Evolutionary conservation across 2,797 vertebrate species (phyloP).

Genomic region (Rhyacichthys aspro): DNA sequence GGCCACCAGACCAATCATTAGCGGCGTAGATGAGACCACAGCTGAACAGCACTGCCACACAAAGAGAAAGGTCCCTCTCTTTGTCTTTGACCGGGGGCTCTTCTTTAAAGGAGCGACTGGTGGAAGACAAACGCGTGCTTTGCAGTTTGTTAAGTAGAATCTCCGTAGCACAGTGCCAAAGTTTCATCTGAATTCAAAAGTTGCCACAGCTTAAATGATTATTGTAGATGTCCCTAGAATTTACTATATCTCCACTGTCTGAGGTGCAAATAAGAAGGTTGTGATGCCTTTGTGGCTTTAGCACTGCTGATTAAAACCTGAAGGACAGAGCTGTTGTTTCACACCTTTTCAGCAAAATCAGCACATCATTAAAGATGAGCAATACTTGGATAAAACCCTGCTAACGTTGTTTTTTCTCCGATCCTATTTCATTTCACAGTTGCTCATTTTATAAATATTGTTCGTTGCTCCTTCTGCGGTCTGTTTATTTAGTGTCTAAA

Average conservation of each 20-base stretch:
- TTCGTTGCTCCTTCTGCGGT: constrained; percentile 11
- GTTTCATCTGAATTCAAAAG: constrained; percentile 18
- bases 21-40: constrained; percentile 65
- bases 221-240: neutral
- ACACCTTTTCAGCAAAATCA: constrained; percentile 56
- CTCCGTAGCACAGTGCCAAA: constrained; percentile 18
- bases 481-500: constrained; percentile 8
- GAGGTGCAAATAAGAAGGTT: constrained; percentile 25
- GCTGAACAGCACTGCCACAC: constrained; percentile 71
- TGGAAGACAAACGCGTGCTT: constrained; percentile 61
- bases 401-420: constrained; percentile 30
- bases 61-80: constrained; percentile 75
- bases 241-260: constrained; percentile 12
- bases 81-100: constrained; percentile 72
- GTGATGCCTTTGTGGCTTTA: constrained; percentile 17
- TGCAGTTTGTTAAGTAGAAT: constrained; percentile 31
- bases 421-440: constrained; percentile 37
- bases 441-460: constrained; percentile 14
- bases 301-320: constrained; percentile 38
- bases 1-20: constrained; percentile 70
- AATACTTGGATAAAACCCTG: constrained; percentile 48
- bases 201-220: constrained; percentile 12
- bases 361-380: constrained; percentile 56
- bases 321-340: constrained; percentile 52
- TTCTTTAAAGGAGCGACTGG: constrained; percentile 52